Base-by-base conservation (phyloP, 2,113 vertebrate species). In the Calypte anna region DNA sequence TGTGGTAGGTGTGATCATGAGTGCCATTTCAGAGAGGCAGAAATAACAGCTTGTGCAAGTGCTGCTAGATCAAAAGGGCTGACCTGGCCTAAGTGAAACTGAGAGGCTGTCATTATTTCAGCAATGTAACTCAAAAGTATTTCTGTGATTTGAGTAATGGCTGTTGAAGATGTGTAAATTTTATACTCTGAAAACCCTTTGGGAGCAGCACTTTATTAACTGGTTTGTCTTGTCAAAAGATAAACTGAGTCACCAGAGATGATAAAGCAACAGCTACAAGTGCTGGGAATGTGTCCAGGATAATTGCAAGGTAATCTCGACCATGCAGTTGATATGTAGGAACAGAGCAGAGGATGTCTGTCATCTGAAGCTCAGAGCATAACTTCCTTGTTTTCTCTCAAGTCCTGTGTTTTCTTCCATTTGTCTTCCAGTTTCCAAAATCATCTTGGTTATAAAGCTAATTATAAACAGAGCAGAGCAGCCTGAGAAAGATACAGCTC, bases 191-290 rank as follows among this genome's bases (percentile, higher is more conserved):
- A 61, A 68, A 48, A 46, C 55, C 83, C 66, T 82, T 64, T 7
- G 24, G 66, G 40, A 79, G 78, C 61, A 84, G 24, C 64, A n/a
- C 14, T 17, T 51, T 59, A 30, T 66, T 62, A 33, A 50, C 33
- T 1, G 0, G 31, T 50, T 28, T 17, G 14, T 77, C 66, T 79
- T 91, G n/a, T 80, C 66, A 53, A 25, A 43, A 78, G 53, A 43
- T 30, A 68, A 74, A 78, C n/a, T 17, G 38, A 69, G 43, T 78
- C 50, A 36, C 2, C 3, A 44, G 84, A 76, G 70, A 20, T 0
- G 22, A 38, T 58, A 31, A 62, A 77, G 58, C 68, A 69, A 6
- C 0, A 0, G 44, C 40, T 31, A 4, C 0, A 0, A 75, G 53
- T 28, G 51, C 62, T 79, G 75, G 40, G 50, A 61, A 7, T 43